These are phyloP conservation scores for Meteorus colon DNA, from an alignment of 2,888 invertebrate genomes.

Conservation along the genomic window DNA sequence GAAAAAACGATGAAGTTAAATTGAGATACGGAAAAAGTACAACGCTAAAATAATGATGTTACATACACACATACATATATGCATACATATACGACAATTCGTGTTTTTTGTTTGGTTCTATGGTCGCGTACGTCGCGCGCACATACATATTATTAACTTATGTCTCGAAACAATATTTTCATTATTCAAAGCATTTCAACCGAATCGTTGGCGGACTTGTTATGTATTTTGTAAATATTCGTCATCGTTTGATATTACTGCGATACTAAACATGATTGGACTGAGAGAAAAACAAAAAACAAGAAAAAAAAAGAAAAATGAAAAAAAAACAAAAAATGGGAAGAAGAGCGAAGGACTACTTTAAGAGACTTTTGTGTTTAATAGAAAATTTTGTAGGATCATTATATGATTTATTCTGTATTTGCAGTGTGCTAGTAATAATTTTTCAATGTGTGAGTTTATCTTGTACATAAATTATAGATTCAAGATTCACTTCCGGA, in stretches of 20 bases:
- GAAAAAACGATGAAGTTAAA: constrained; percentile 20
- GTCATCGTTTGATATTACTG: background rate
- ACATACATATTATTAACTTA: background rate
- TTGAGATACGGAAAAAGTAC: constrained; percentile 26
- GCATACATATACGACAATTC: background rate
- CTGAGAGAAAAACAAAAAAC: background rate
- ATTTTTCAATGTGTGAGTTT: background rate
- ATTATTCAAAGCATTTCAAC: background rate
- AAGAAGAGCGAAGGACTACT: background rate
- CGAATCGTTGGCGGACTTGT: background rate
- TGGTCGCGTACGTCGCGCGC: background rate
- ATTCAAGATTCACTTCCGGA: constrained; percentile 1
- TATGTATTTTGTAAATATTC: constrained; percentile 13
- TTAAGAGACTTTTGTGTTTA: background rate
- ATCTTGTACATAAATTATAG: constrained; percentile 12
- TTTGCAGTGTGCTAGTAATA: background rate
- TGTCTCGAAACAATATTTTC: background rate
- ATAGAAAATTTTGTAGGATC: background rate
- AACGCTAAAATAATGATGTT: background rate
- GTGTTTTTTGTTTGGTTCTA: background rate
- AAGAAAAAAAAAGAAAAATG: background rate
- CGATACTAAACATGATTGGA: background rate
- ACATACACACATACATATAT: background rate
- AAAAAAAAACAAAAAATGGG: background rate
- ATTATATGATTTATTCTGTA: background rate